Conservation (phyloP, 2,113 vertebrate genomes). For the Mesocricetus auratus region DNA sequence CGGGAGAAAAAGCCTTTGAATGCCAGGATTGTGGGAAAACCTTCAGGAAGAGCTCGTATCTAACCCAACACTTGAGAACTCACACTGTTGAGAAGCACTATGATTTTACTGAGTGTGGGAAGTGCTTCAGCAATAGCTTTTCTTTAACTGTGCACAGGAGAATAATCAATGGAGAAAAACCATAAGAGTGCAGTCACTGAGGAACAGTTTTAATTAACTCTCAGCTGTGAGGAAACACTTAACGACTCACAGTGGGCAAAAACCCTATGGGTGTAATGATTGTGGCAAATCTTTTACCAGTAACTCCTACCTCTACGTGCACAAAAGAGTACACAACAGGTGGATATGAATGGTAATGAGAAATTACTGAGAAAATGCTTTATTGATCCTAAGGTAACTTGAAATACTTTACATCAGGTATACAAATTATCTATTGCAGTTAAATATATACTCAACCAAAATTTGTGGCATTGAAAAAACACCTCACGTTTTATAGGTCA, state of each 20-base stretch:
- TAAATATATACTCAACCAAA: background rate
- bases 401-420: background rate
- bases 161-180: constrained; percentile 90
- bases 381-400: background rate
- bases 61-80: constrained; percentile 83
- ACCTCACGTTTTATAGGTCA: background rate
- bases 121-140: constrained; percentile 82
- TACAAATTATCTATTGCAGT: background rate
- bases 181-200: constrained; percentile 87
- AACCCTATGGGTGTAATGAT: constrained; percentile 74
- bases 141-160: constrained; percentile 88
- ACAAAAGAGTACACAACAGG: constrained; percentile 73
- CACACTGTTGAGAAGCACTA: constrained; percentile 83
- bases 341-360: constrained; percentile 56
- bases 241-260: constrained; percentile 78
- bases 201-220: constrained; percentile 75
- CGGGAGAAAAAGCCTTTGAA: constrained; percentile 76
- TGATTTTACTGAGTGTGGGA: constrained; percentile 74
- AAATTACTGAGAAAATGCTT: background rate
- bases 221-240: constrained; percentile 79
- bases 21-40: constrained; percentile 69
- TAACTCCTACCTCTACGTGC: constrained; percentile 79
- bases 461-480: background rate
- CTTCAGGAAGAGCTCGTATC: constrained; percentile 85
- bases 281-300: constrained; percentile 80